Evolutionary conservation across 2,113 vertebrate species (phyloP).

Genomic region (Nerophis ophidion): DNA sequence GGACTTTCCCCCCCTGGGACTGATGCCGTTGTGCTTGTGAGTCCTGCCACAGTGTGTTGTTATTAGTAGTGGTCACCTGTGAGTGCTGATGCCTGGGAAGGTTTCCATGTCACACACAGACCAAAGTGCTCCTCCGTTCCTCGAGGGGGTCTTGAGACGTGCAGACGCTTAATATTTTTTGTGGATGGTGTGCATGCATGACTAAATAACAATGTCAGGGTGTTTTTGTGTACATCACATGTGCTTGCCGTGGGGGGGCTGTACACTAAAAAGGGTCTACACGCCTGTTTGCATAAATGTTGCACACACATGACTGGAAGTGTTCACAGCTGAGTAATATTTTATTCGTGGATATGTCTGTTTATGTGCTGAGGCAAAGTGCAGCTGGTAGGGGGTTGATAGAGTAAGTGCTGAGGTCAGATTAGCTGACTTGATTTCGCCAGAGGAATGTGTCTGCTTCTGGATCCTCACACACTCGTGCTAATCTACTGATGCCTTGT

Average conservation of each 20-base stretch:
- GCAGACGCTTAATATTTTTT: background rate
- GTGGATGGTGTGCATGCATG: background rate
- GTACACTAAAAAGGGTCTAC: slow-evolving; percentile 9
- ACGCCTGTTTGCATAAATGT: slow-evolving; percentile 14
- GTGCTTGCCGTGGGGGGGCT: slow-evolving; percentile 17
- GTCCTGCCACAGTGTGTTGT: slow-evolving; percentile 30
- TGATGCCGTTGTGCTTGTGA: slow-evolving; percentile 28
- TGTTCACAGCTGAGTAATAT: slow-evolving; percentile 33
- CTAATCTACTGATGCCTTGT: slow-evolving; percentile 51
- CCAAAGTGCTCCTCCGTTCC: slow-evolving; percentile 18
- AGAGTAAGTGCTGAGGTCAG: slow-evolving; percentile 47
- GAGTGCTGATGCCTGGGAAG: slow-evolving; percentile 16
- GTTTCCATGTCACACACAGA: slow-evolving; percentile 19
- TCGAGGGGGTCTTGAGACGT: slow-evolving; percentile 3
- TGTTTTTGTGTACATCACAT: slow-evolving; percentile 16
- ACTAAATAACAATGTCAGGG: slow-evolving; percentile 23
- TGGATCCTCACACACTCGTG: slow-evolving; percentile 32
- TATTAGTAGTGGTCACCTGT: slow-evolving; percentile 32
- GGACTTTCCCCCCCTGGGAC: slow-evolving; percentile 23
- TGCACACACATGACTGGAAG: slow-evolving; percentile 29
- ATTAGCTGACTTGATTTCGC: slow-evolving; percentile 51
- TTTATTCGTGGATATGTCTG: slow-evolving; percentile 29
- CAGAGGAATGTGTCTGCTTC: slow-evolving; percentile 45
- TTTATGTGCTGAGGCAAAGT: slow-evolving; percentile 43
- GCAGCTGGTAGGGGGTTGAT: slow-evolving; percentile 53